phyloP scores from a whole-genome alignment of 2,888 invertebrate species.

The Theodoxus fluviatilis region DNA sequence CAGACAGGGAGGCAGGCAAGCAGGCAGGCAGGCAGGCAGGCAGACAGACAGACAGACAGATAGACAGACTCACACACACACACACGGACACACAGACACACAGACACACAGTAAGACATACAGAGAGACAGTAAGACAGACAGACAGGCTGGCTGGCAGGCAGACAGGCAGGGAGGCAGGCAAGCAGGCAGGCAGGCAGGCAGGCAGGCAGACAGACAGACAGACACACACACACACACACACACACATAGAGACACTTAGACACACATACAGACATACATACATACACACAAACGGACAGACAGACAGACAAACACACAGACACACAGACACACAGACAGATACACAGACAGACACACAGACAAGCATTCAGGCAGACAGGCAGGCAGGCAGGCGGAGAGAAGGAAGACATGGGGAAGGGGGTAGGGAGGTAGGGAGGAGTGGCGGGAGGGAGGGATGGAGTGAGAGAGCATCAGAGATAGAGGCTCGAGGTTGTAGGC shows the following conservation, averaged over 20 bases:
- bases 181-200: slow-evolving; percentile 18
- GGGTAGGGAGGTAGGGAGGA: no score
- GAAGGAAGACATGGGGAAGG: no score
- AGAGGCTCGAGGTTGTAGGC: no score
- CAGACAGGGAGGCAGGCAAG: not conserved
- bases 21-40: slow-evolving; percentile 18
- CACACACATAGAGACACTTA: not conserved
- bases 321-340: not conserved
- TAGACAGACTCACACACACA: not conserved
- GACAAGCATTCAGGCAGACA: no score
- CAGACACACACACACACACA: slow-evolving; percentile 15
- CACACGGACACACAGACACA: not conserved
- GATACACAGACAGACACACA: no score
- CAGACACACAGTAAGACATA: not conserved
- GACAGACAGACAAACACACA: not conserved
- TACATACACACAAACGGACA: not conserved
- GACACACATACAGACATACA: not conserved
- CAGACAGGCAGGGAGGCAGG: slow-evolving; percentile 29
- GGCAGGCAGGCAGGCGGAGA: no score
- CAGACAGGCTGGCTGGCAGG: slow-evolving; percentile 15
- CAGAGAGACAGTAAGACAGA: not conserved
- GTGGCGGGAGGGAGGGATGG: no score
- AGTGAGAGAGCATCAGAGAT: no score
- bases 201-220: not conserved
- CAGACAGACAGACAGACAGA: not conserved